Evolutionary conservation across 92 coral and sea anemone genomes (phyloP), one percentile per base, ranked within the genome.

Genomic region (Actinostola sp.): DNA sequence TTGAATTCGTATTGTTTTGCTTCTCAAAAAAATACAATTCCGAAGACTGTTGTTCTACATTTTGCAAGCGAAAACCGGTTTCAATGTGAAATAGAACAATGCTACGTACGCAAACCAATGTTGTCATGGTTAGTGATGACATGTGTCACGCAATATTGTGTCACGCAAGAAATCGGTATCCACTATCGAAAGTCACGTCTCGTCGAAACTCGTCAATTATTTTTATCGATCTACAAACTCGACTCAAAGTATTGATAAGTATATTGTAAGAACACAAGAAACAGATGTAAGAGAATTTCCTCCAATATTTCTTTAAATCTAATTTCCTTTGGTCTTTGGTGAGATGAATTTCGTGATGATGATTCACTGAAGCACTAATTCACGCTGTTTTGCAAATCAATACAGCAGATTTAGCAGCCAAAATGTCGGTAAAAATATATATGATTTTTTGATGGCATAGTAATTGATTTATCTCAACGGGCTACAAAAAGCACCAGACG

Each of bases 101-200:
- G 14, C 14, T 39, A 7, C 45, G 14, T 39, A 39, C 45, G 45
- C 7, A 39, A 39, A 39, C 14, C 45, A 39, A 7, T 39, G 14
- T 39, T 39, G 7, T 39, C 7, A 7, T 39, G 14, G 45, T 39
- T 39, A 39, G 7, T 39, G 45, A 31, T 53, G 60, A 53, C 60
- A 57, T 4, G 19, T 20, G 19, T 27, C 63, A 57, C 63, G 63
- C 28, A 57, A 30, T 57, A 57, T 14, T 27, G 36, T 12, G 63
- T 57, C 26, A 57, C 63, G 19, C 63, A 57, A 27, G 23, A 39
- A 7, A 7, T 39, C 7, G 14, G 14, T 39, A 39, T 39, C 7
- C 23, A 46, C 53, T 36, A 11, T 36, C 42, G 11, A 36, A 36
- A 4, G 23, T 6, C 53, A 46, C 19, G 53, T 7, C 45, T 14